A percentile compares a stretch with the other conserved stretches of the same genome.
Conservation (phyloP, 2,113 vertebrate genomes). For the Microcebus murinus region DNA sequence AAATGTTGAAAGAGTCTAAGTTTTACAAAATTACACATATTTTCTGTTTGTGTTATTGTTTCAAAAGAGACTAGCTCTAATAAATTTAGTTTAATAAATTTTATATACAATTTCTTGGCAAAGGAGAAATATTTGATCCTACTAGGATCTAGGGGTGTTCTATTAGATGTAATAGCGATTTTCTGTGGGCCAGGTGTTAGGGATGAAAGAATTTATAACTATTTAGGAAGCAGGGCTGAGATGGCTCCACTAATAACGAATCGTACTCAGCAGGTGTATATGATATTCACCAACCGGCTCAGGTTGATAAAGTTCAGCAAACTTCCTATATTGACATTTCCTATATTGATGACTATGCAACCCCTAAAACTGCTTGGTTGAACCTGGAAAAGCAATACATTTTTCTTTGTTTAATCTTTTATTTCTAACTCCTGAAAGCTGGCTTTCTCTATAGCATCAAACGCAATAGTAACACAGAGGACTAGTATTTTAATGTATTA, state of each 20-base stretch:
- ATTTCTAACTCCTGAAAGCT: neutral
- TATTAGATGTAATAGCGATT: neutral
- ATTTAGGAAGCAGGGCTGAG: neutral
- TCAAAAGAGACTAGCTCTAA: neutral
- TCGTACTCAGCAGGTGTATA: neutral
- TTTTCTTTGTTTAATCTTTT: constrained; percentile 13
- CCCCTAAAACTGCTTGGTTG: neutral
- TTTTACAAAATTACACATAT: constrained; percentile 57
- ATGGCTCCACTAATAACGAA: neutral
- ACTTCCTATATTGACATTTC: neutral
- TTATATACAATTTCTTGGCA: neutral
- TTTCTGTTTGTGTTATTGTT: constrained; percentile 34
- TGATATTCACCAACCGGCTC: neutral
- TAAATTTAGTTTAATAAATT: neutral
- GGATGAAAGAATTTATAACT: neutral
- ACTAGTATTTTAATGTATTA: neutral
- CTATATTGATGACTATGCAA: neutral
- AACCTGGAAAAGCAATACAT: neutral
- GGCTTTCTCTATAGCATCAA: neutral
- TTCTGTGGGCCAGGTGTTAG: neutral
- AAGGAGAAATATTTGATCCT: neutral
- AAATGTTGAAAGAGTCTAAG: constrained; percentile 44
- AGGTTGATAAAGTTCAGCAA: neutral
- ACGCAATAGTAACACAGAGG: neutral
- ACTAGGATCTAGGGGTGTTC: neutral